Evolutionary conservation across 1,140 invertebrate genomes (phyloP).

Genomic region (Eubasilissa regina): DNA sequence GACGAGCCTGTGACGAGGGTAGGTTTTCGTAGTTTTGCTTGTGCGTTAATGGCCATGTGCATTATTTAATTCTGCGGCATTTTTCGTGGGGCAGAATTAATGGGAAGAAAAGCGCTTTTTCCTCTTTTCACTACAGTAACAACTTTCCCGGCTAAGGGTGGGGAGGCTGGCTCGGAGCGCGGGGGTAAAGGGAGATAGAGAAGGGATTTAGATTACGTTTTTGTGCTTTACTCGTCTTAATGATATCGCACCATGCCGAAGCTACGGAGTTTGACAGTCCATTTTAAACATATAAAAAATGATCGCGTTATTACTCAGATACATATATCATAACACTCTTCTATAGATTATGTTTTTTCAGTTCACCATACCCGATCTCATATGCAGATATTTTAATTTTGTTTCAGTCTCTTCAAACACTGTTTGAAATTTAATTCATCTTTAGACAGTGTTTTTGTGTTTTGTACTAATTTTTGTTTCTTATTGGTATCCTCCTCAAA

Average conservation of each 20-base stretch:
- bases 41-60: slow-evolving; percentile 38
- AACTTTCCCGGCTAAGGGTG: slow-evolving; percentile 2
- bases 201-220: slow-evolving; percentile 39
- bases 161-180: neutral
- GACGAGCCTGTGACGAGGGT: neutral
- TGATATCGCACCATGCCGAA: neutral
- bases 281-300: slow-evolving; percentile 15
- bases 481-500: too few relatives aligned
- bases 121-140: slow-evolving; percentile 36
- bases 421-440: too few relatives aligned
- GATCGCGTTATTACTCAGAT: too few relatives aligned
- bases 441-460: too few relatives aligned
- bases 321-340: too few relatives aligned
- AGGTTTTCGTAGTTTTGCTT: slow-evolving; percentile 21
- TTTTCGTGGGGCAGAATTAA: slow-evolving; percentile 33
- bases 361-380: too few relatives aligned
- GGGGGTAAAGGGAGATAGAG: neutral
- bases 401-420: too few relatives aligned
- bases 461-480: too few relatives aligned
- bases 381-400: too few relatives aligned
- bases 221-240: neutral
- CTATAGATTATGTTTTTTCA: too few relatives aligned
- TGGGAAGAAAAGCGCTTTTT: slow-evolving; percentile 41
- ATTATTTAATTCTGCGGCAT: slow-evolving; percentile 38
- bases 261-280: neutral